Base-by-base conservation (phyloP, 2,113 vertebrate genomes). In the Poicephalus meyeri region DNA sequence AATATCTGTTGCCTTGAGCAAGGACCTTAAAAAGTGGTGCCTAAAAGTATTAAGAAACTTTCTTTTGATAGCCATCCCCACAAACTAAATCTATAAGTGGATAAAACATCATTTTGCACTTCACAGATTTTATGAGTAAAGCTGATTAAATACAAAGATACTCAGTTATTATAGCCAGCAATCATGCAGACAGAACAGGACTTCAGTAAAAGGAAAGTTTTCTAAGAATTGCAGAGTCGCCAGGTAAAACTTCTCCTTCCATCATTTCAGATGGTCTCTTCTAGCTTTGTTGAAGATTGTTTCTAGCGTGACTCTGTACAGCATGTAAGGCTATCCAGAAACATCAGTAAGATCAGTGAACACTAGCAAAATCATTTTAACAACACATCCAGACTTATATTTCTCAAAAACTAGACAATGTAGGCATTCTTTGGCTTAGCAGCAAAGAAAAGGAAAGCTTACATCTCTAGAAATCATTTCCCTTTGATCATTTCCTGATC, bases 331-430 rank as follows among this genome's bases (percentile, higher is more conserved):
- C 69, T 86, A 71, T 90, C 88, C 60, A 65, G 90, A 93, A 86
- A 53, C 52, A 93, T 93, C 93, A 94, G 35, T 91, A 91, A 86
- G 35, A 92, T 86, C 79, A 86, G 76, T 21, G 44, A 94, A 71
- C 23, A 64, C 65, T 71, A 74, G 83, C 26, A 86, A 94, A 92
- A 95, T 91, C 35, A 65, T 93, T 93, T 91, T 83, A 96, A 90
- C 86, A 94, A 78, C 65, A 76, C 56, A 86, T 94, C 72, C 73
- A 92, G 77, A 65, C 56, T 77, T 77, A 53, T 70, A 92, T 73
- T 96, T 93, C 87, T 95, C 80, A 73, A 88, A 53, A 95, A 77
- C 28, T 52, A 73, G 76, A 90, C 66, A 85, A 64, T 10, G 58
- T 24, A 89, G 49, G 25, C 41, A 61, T 94, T 80, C 42, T 83